Conservation (phyloP, 2,797 vertebrate species). For the Sebastolobus altivelis region DNA sequence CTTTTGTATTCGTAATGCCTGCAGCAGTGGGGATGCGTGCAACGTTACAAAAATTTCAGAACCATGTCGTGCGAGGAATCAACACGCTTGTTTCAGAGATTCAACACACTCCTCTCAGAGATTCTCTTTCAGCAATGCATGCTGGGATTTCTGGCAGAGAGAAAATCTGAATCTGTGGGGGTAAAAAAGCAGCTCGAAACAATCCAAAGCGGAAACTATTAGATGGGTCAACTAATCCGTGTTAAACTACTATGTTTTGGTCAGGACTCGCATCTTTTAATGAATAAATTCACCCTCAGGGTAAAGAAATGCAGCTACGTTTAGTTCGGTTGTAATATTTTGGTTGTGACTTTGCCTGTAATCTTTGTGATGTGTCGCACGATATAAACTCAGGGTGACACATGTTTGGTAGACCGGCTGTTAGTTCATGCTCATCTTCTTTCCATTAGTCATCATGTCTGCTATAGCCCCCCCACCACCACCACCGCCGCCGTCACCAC, state of each 20-base stretch:
- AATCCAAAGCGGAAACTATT: not conserved
- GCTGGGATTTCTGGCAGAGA: constrained; percentile 9
- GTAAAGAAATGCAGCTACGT: not conserved
- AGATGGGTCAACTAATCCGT: constrained; percentile 4
- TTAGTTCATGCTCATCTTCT: constrained; percentile 19
- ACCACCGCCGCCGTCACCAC: not conserved
- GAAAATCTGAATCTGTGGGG: not conserved
- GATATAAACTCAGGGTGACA: not conserved
- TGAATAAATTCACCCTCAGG: not conserved
- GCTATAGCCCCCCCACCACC: not conserved
- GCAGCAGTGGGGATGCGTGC: not conserved
- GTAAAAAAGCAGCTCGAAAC: not conserved
- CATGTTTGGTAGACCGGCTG: not conserved
- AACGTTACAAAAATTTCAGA: not conserved
- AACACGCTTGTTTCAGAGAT: not conserved
- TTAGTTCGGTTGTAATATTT: not conserved
- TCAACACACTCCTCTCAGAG: not conserved
- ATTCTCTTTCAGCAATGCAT: constrained; percentile 22
- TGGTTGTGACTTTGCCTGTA: not conserved
- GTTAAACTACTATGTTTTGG: not conserved
- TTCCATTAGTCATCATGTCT: constrained; percentile 42
- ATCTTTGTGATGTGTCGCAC: constrained; percentile 3
- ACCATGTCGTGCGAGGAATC: constrained; percentile 3
- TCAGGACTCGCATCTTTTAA: not conserved
- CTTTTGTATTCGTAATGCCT: not conserved